Evolutionary conservation across 2,888 invertebrate species (phyloP).

Genomic region (Andrena camellia): DNA sequence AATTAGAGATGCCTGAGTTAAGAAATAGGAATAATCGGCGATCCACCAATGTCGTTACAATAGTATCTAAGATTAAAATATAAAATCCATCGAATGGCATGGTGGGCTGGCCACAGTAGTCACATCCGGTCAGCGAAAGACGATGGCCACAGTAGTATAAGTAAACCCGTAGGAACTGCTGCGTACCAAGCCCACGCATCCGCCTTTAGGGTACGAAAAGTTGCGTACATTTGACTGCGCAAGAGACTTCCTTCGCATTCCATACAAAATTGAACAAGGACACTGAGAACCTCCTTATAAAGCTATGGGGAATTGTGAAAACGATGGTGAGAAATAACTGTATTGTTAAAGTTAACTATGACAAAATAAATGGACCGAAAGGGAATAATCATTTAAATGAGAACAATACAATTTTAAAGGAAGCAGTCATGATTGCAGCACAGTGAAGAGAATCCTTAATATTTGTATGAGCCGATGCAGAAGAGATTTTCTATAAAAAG

Average conservation of each 20-base stretch:
- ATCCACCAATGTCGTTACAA: not conserved
- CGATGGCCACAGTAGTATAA: constrained; percentile 16
- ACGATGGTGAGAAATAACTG: not conserved
- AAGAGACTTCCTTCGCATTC: not conserved
- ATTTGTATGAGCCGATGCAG: not conserved
- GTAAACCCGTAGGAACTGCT: constrained; percentile 19
- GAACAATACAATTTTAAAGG: too few species aligned
- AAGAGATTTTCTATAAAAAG: not conserved
- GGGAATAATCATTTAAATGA: not conserved
- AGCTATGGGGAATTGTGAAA: not conserved
- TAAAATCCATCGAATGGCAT: not conserved
- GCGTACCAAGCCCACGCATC: constrained; percentile 49
- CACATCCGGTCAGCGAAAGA: constrained; percentile 15
- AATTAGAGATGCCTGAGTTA: too few species aligned
- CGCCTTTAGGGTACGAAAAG: constrained; percentile 25
- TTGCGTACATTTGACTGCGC: not conserved
- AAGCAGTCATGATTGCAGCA: too few species aligned
- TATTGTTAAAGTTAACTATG: not conserved
- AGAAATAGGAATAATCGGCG: too few species aligned
- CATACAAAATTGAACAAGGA: not conserved
- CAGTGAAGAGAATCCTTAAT: not conserved
- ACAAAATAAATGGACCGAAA: not conserved
- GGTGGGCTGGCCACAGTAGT: constrained; percentile 13
- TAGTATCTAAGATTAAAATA: not conserved
- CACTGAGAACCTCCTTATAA: not conserved